phyloP scores from a whole-genome alignment of 1,140 invertebrate genomes.

The Calycopis cecrops region DNA sequence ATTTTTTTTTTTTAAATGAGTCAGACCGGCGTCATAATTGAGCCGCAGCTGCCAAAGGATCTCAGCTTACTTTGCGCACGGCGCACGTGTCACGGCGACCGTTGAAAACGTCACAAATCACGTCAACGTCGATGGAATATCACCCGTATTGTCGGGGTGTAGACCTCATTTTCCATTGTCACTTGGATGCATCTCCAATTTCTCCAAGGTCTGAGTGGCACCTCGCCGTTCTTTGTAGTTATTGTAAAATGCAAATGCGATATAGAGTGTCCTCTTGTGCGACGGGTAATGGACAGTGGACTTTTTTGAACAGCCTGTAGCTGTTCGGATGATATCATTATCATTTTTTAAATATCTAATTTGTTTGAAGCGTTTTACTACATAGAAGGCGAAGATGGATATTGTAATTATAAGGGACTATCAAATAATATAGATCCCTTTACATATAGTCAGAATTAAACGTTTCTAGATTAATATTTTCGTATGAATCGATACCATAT shows the following conservation, averaged over 20 bases:
- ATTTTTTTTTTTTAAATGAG: slow-evolving; percentile 36
- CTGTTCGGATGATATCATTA: no score
- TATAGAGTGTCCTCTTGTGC: not conserved
- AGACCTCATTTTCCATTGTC: slow-evolving; percentile 19
- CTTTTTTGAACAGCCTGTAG: no score
- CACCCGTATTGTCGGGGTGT: slow-evolving; percentile 9
- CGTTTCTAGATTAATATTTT: no score
- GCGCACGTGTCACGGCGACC: slow-evolving; percentile 48
- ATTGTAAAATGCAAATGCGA: slow-evolving; percentile 2
- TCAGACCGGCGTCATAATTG: slow-evolving; percentile 48
- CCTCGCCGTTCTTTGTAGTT: not conserved
- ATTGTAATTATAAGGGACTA: no score
- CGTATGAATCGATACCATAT: no score
- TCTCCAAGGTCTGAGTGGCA: slow-evolving; percentile 28
- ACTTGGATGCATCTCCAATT: slow-evolving; percentile 23
- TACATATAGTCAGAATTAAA: no score
- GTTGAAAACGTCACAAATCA: slow-evolving; percentile 38
- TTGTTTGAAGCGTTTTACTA: no score
- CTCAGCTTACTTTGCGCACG: slow-evolving; percentile 67
- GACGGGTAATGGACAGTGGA: no score
- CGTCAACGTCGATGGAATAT: slow-evolving; percentile 7
- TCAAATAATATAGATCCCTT: no score
- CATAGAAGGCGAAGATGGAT: no score
- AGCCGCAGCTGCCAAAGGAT: slow-evolving; percentile 65
- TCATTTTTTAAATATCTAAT: no score